These are phyloP conservation scores for Venustaconcha ellipsiformis DNA, from an alignment of 1,140 invertebrate species.

Conservation along the genomic window DNA sequence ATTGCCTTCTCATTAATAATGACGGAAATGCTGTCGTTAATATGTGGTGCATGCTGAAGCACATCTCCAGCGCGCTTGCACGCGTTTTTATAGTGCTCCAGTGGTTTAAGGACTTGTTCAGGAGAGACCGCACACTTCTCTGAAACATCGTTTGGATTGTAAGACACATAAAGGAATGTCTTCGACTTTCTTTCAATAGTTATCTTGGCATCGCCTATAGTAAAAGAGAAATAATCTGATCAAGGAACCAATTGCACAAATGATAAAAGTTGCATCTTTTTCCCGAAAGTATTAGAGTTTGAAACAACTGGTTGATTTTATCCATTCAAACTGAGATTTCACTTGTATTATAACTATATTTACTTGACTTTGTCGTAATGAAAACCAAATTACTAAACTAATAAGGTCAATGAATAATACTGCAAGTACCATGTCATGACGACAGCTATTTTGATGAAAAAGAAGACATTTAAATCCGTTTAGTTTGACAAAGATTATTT, in stretches of 20 bases:
- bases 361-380: background rate
- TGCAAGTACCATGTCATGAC: no score
- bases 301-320: background rate
- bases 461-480: no score
- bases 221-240: background rate
- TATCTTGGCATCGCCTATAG: conserved; percentile 16
- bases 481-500: no score
- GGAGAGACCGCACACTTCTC: conserved; percentile 5
- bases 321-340: background rate
- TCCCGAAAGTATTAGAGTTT: background rate
- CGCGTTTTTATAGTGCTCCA: conserved; percentile 15
- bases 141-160: conserved; percentile 13
- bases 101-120: conserved; percentile 6
- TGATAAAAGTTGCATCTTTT: background rate
- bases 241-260: background rate
- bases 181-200: conserved; percentile 24
- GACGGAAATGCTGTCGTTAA: conserved; percentile 16
- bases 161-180: conserved; percentile 12
- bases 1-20: conserved; percentile 17
- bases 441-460: no score
- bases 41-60: conserved; percentile 18
- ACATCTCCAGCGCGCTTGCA: conserved; percentile 23
- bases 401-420: no score
- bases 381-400: no score
- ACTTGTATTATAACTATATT: background rate